Base-by-base conservation (phyloP, 2,797 vertebrate species). In the Sus cebifrons region DNA sequence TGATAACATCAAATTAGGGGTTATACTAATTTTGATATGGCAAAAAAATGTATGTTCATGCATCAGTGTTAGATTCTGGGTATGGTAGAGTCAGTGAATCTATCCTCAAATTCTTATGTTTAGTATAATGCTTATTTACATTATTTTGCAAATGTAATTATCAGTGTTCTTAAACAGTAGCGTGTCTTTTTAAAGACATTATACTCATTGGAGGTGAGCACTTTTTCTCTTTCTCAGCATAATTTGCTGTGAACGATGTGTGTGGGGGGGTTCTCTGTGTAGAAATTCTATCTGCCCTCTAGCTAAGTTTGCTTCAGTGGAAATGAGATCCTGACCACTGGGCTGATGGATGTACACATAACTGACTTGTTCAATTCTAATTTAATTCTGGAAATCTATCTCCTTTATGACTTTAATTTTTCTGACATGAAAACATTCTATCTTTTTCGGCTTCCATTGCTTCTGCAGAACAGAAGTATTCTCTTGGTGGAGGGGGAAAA, bases 331-430 rank as follows among this genome's bases (percentile, higher is more conserved):
- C 96, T 96, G 97, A 96, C 96, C 97, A 96, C 91, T 90, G 62
- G 83, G 25, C 86, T 97, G 97, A 98, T 97, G 92, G 94, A 98
- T 98, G 96, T 60, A 97, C 94, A 97, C 96, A 96, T 97, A 98
- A 97, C 94, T 94, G 97, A 96, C 97, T 97, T 97, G 95, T 95
- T 98, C 98, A 97, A 97, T 97, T 97, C 97, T 97, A 98, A 98
- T 97, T 97, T 98, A 98, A 98, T 98, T 97, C 96, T 95, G 82
- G 96, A 97, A 96, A 97, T 98, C 95, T 96, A 95, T 97, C 95
- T 97, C 93, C 87, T 97, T 96, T 96, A 97, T 98, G 93, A 96
- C 93, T 97, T 98, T 97, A 97, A 98, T 97, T 98, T 98, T 98
- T 97, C 89, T 97, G 97, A 98, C 97, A 97, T 96, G 89, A 97